phyloP scores from a whole-genome alignment of 2,888 invertebrate species.

The Lamellibrachia satsuma region DNA sequence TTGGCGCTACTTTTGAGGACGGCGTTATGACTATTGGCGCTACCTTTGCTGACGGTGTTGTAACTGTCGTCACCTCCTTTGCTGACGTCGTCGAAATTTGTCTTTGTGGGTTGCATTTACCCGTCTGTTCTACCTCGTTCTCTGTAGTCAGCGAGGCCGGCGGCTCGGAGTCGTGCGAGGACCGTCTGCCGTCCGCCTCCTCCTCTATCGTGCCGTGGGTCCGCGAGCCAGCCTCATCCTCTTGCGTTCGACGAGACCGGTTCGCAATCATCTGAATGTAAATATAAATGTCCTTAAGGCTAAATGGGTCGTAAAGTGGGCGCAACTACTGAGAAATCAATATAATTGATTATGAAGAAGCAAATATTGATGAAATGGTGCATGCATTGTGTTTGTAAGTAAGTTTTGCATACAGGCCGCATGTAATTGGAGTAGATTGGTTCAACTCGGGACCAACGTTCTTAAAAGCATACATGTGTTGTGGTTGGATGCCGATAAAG shows the following conservation, averaged over 20 bases:
- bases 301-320: too few relatives aligned
- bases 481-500: too few relatives aligned
- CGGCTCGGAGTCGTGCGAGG: not conserved
- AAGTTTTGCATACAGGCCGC: too few relatives aligned
- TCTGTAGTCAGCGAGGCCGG: not conserved
- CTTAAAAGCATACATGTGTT: too few relatives aligned
- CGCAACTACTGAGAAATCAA: too few relatives aligned
- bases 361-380: too few relatives aligned
- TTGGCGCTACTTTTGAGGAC: too few relatives aligned
- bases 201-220: not conserved
- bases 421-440: too few relatives aligned
- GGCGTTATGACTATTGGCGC: not conserved
- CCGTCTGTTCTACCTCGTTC: not conserved
- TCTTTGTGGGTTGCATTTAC: not conserved
- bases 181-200: not conserved
- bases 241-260: not conserved
- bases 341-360: too few relatives aligned
- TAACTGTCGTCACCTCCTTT: not conserved
- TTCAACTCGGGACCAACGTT: too few relatives aligned
- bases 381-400: too few relatives aligned
- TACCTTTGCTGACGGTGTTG: not conserved
- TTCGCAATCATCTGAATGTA: not conserved
- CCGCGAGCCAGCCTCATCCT: not conserved
- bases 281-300: not conserved
- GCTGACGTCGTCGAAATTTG: not conserved